phyloP scores from a whole-genome alignment of 2,113 vertebrate genomes.

The Psammodynastes pulverulentus region DNA sequence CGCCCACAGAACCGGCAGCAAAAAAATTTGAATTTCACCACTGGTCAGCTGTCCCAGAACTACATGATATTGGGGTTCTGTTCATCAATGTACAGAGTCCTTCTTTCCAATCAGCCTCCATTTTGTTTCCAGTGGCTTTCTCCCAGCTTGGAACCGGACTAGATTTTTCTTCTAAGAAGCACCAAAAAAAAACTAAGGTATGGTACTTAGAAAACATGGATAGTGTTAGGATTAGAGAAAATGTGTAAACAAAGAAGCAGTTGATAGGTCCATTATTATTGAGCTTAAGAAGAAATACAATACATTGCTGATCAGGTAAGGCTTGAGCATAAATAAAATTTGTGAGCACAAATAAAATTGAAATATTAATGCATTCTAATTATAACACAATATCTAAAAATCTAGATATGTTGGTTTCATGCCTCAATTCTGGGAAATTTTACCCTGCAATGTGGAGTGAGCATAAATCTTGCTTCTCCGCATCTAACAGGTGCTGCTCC shows the following conservation, averaged over 20 bases:
- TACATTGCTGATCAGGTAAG: neutral
- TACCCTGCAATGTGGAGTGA: neutral
- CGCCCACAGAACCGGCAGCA: no score
- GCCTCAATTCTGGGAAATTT: neutral
- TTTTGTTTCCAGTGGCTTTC: no score
- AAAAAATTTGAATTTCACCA: no score
- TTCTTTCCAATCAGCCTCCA: no score
- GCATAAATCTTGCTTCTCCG: neutral
- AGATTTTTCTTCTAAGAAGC: no score
- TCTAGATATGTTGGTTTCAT: neutral
- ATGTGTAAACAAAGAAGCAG: neutral
- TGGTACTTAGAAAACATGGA: neutral
- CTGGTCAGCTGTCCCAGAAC: no score
- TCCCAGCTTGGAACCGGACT: no score
- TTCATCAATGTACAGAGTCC: no score
- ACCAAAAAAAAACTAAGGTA: neutral
- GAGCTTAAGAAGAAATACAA: neutral
- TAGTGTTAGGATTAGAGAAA: neutral
- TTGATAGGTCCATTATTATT: neutral
- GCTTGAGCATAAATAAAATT: neutral
- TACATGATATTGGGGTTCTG: no score
- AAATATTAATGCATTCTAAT: neutral
- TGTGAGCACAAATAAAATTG: neutral
- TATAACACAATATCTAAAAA: neutral
- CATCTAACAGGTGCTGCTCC: neutral